Conservation (phyloP, 2,888 invertebrate species). For the Epinotia nisella region DNA sequence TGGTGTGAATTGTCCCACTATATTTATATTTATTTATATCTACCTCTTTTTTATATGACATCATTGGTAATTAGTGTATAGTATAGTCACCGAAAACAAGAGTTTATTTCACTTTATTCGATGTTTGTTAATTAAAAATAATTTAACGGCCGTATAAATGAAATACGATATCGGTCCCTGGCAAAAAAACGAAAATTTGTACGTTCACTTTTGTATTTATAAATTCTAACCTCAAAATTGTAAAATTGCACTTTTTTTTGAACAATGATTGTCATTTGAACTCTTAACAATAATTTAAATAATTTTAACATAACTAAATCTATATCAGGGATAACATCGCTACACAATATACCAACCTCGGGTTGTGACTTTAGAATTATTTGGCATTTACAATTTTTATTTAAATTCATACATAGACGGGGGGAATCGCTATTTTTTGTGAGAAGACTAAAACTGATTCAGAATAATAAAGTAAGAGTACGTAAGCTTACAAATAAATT, state of each 20-base stretch:
- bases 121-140: neutral
- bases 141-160: neutral
- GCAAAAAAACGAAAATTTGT: conserved; percentile 24
- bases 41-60: too few species aligned
- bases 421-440: neutral
- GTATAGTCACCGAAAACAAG: too few species aligned
- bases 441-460: neutral
- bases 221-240: neutral
- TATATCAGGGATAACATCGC: neutral
- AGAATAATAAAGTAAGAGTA: neutral
- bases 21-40: too few species aligned
- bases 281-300: conserved; percentile 30
- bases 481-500: too few species aligned
- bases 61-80: too few species aligned
- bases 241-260: conserved; percentile 35
- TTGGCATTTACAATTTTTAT: conserved; percentile 6
- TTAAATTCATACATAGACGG: conserved; percentile 1
- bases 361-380: conserved; percentile 6
- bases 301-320: conserved; percentile 8
- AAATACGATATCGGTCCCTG: neutral
- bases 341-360: neutral
- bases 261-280: conserved; percentile 17
- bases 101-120: neutral
- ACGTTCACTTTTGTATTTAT: conserved; percentile 20
- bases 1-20: too few species aligned